Evolutionary conservation across 2,888 invertebrate genomes (phyloP).

Genomic region (Epirrita christyi): DNA sequence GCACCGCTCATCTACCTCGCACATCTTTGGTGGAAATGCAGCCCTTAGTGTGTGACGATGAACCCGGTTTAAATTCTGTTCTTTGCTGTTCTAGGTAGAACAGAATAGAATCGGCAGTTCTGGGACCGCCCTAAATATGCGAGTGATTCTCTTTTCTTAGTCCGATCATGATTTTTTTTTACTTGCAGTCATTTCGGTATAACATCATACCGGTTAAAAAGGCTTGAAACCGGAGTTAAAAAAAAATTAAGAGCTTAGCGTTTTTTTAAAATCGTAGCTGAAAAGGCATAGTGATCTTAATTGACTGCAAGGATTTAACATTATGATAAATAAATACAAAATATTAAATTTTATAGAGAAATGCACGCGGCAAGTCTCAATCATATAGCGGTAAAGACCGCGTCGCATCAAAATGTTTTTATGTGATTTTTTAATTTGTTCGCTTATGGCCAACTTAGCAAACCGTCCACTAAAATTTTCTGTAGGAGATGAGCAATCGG

Average conservation of each 20-base stretch:
- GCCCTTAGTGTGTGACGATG: too few species aligned
- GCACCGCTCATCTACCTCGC: too few species aligned
- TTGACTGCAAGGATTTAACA: background rate
- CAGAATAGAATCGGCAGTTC: too few species aligned
- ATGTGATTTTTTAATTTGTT: background rate
- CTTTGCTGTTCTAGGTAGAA: too few species aligned
- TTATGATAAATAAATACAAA: background rate
- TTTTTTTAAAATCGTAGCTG: background rate
- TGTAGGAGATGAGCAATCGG: too few species aligned
- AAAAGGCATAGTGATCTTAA: background rate
- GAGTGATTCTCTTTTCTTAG: background rate
- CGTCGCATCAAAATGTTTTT: constrained; percentile 4
- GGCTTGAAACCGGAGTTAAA: constrained; percentile 5
- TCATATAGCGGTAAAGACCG: constrained; percentile 1
- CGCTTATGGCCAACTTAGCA: too few species aligned
- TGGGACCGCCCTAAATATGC: too few species aligned
- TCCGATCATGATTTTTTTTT: background rate
- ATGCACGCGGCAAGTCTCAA: background rate
- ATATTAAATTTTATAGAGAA: background rate
- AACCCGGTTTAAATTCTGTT: too few species aligned
- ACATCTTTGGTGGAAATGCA: too few species aligned
- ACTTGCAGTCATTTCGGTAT: constrained; percentile 4
- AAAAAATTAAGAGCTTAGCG: constrained; percentile 7
- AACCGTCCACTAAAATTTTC: too few species aligned
- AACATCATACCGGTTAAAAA: constrained; percentile 1